Percentiles rank a stretch among this genome's conserved stretches.
Evolutionary conservation across 2,888 invertebrate genomes (phyloP).

Genomic region (Pachycephus smyrnensis): DNA sequence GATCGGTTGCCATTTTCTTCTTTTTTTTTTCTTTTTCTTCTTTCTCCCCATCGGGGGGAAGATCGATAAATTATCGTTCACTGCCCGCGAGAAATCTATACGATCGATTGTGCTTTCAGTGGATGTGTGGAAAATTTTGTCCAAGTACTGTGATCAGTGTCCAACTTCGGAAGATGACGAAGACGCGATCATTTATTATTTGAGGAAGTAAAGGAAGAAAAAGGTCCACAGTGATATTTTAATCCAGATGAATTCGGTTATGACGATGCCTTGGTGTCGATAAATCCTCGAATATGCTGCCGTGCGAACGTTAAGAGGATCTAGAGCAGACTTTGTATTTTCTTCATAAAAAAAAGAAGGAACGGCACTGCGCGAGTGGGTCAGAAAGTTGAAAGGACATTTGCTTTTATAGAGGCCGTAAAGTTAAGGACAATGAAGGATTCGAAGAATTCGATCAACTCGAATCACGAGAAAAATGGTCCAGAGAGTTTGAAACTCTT

Average conservation of each 20-base stretch:
- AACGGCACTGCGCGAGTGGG: not conserved
- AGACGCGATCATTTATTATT: not conserved
- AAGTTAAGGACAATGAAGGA: constrained; percentile 34
- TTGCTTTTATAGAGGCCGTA: not conserved
- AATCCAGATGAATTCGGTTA: not conserved
- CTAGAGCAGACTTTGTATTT: not conserved
- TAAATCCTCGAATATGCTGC: not conserved
- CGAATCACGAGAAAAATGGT: constrained; percentile 57
- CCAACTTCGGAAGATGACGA: not conserved
- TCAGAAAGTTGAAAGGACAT: not conserved
- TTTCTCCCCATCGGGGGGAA: not conserved
- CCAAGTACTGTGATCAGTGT: not conserved
- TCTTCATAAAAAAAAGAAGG: not conserved
- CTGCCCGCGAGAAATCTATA: not conserved
- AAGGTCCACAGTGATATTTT: not conserved
- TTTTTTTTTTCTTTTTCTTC: not conserved
- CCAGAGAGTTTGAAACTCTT: constrained; percentile 56
- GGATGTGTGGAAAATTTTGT: not conserved
- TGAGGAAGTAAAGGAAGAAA: not conserved
- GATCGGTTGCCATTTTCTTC: not conserved
- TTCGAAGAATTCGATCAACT: constrained; percentile 47
- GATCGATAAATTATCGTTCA: not conserved
- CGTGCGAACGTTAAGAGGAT: not conserved
- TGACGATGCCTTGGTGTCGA: not conserved
- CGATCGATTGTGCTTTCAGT: not conserved